Percentiles rank a stretch among this genome's conserved stretches.
phyloP scores from a whole-genome alignment of 2,888 invertebrate species.

The Shargacucullia verbasci region DNA sequence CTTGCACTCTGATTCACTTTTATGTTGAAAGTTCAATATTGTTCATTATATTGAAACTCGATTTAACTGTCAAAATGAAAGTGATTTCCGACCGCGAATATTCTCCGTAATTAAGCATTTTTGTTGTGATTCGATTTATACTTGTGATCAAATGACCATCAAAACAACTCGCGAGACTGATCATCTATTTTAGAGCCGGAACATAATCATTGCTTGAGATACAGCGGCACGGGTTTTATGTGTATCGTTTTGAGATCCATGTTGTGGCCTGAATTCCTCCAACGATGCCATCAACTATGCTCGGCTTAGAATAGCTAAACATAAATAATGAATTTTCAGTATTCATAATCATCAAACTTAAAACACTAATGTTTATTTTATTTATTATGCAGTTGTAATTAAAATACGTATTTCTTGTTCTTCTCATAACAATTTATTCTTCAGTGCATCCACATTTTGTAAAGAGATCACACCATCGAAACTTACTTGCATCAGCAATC shows the following conservation, averaged over 20 bases:
- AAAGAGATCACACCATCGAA: slow-evolving; percentile 87
- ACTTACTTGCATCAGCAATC: slow-evolving; percentile 81
- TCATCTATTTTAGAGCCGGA: slow-evolving; percentile 63
- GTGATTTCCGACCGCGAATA: too few species aligned
- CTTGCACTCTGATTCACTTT: too few species aligned
- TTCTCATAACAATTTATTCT: slow-evolving; percentile 55
- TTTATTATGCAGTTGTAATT: slow-evolving; percentile 40
- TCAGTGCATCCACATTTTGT: slow-evolving; percentile 70
- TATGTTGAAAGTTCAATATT: too few species aligned
- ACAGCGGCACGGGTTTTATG: slow-evolving; percentile 60
- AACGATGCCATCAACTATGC: slow-evolving; percentile 58
- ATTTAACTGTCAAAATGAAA: too few species aligned
- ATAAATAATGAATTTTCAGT: slow-evolving; percentile 55
- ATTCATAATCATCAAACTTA: slow-evolving; percentile 54
- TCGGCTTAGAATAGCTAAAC: slow-evolving; percentile 66
- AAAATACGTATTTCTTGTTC: slow-evolving; percentile 40
- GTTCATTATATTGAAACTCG: too few species aligned
- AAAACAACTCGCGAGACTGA: background rate
- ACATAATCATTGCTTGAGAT: slow-evolving; percentile 57
- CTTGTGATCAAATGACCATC: background rate
- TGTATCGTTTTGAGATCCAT: slow-evolving; percentile 35
- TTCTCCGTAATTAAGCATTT: too few species aligned
- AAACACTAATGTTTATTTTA: slow-evolving; percentile 56
- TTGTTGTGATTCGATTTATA: too few species aligned
- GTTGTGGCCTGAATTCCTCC: slow-evolving; percentile 51